Evolutionary conservation across 2,888 invertebrate species (phyloP).

Genomic region (Acanthosepion esculentum): DNA sequence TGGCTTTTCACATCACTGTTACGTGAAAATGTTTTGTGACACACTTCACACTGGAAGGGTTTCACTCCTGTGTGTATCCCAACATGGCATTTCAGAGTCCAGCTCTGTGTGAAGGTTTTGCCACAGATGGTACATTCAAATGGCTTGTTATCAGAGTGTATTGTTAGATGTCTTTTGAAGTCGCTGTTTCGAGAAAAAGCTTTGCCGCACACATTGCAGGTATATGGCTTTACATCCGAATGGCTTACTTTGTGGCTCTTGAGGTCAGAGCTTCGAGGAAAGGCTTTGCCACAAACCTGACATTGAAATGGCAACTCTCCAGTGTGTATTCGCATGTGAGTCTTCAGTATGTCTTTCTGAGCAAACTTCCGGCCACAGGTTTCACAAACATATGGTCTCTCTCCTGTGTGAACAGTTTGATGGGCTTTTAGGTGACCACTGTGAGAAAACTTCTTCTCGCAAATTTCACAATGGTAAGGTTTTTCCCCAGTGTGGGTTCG

Average conservation of each 20-base stretch:
- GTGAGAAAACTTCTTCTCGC: slow-evolving; percentile 53
- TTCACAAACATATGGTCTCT: slow-evolving; percentile 55
- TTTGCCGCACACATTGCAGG: slow-evolving; percentile 54
- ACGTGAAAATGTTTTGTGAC: neutral
- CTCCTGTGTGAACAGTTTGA: slow-evolving; percentile 54
- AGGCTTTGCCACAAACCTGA: slow-evolving; percentile 53
- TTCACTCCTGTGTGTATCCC: slow-evolving; percentile 3
- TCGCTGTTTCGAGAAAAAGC: slow-evolving; percentile 51
- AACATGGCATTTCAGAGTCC: neutral
- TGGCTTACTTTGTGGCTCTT: slow-evolving; percentile 56
- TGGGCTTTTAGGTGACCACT: slow-evolving; percentile 56
- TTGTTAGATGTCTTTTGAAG: slow-evolving; percentile 51
- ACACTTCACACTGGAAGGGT: neutral
- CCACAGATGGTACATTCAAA: neutral
- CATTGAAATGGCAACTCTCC: slow-evolving; percentile 54
- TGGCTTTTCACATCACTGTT: neutral
- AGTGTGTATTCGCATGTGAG: slow-evolving; percentile 55
- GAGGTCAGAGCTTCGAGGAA: slow-evolving; percentile 54
- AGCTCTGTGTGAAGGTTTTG: neutral
- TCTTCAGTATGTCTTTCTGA: slow-evolving; percentile 53
- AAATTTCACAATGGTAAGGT: slow-evolving; percentile 54
- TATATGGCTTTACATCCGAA: slow-evolving; percentile 54
- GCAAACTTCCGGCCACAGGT: slow-evolving; percentile 56
- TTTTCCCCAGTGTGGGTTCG: slow-evolving; percentile 52
- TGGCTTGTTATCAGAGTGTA: slow-evolving; percentile 51